Conservation (phyloP, 2,113 vertebrate species). For the Lagopus leucura region DNA sequence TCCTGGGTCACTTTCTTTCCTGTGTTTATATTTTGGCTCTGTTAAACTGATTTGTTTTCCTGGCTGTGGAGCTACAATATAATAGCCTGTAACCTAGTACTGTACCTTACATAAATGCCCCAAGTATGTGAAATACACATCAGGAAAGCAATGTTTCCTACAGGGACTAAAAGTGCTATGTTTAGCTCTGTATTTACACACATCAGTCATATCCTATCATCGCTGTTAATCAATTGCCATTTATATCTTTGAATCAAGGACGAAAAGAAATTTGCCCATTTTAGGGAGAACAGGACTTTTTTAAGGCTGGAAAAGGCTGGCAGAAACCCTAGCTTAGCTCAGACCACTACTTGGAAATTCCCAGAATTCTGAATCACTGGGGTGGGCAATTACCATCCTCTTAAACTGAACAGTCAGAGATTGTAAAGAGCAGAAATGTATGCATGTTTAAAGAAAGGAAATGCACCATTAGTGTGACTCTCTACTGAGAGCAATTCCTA, state of each 20-base stretch:
- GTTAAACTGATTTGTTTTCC: neutral
- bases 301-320: slow-evolving; percentile 11
- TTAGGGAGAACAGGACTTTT: slow-evolving; percentile 10
- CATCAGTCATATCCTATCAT: neutral
- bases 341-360: slow-evolving; percentile 46
- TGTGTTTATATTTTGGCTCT: neutral
- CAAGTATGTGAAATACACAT: neutral
- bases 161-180: neutral
- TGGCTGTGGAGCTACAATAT: neutral
- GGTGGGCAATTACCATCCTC: slow-evolving; percentile 34
- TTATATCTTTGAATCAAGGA: neutral
- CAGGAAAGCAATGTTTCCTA: neutral
- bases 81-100: neutral
- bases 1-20: neutral
- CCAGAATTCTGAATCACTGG: slow-evolving; percentile 43
- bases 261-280: neutral
- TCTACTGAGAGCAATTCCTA: slow-evolving; percentile 10
- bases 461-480: neutral
- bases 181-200: neutral
- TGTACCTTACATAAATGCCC: neutral
- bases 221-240: neutral
- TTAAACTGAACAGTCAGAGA: slow-evolving; percentile 7
- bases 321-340: slow-evolving; percentile 19
- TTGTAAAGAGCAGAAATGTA: neutral
- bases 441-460: slow-evolving; percentile 3